Evolutionary conservation across 2,888 invertebrate species (phyloP), one percentile per base, ranked within the genome.

Genomic region (Clusia tigrina): DNA sequence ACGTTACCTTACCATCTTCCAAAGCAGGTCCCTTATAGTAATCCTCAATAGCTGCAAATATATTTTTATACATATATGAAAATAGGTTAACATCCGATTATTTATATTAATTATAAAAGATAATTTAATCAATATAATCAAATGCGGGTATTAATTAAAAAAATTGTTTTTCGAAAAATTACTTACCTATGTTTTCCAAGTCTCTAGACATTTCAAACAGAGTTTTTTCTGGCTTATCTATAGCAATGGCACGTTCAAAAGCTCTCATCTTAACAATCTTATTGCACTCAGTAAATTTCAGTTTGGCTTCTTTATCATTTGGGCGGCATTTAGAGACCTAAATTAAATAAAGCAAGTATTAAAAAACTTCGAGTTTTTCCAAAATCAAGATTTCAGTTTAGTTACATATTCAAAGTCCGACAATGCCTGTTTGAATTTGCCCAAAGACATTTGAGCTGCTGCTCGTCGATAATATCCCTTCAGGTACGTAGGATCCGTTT

Each of bases 381-480:
- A 20, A 32, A 9, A 51, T 2, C 23, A 22, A 20, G n/a, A n/a
- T n/a, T 22, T 20, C 1, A 22, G 2, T 48, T 9, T 48, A 87
- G 89, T 88, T 86, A 96, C 96, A 83, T 93, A 91, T 89, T 98
- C 97, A 86, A 95, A 98, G 86, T 99, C 98, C 83, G 91, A 92
- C 70, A 98, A 88, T 10, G 99, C 99, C 85, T 93, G 87, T 86
- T 97, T 98, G 84, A 96, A 98, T 86, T 97, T 97, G 71, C 98
- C 98, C 79, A 98, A 85, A 24, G 98, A 95, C 98, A 99, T 98
- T 78, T 96, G 90, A 32, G 99, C 93, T 1, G 96, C 95, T 0
- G 98, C 99, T 78, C 98, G 87, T 76, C 99, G 89, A 83, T 98
- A 99, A 82, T 96, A 99, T 0, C 96, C 98, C 86, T 99, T 98